These are phyloP conservation scores for Melanotaenia trifasciata DNA, from an alignment of 2,797 vertebrate species.

Conservation along the genomic window DNA sequence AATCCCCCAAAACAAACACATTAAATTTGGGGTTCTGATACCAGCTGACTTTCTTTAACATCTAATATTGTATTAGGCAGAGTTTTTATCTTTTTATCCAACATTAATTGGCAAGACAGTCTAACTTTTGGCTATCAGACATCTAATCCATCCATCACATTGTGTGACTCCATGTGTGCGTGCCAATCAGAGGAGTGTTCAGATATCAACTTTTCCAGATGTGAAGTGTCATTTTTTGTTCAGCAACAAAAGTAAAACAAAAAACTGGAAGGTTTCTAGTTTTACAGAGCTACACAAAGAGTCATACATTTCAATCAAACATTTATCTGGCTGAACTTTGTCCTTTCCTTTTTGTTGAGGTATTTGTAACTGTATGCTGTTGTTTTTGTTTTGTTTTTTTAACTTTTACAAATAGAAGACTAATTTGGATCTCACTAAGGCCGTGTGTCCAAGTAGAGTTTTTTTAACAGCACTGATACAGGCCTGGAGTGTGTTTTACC, in stretches of 20 bases:
- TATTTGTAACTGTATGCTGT: background rate
- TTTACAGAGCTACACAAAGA: background rate
- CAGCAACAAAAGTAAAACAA: background rate
- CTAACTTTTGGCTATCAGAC: background rate
- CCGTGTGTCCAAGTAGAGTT: background rate
- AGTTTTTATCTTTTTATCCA: background rate
- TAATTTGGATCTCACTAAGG: background rate
- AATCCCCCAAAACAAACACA: background rate
- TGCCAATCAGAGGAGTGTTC: background rate
- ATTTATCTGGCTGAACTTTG: background rate
- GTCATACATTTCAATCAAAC: background rate
- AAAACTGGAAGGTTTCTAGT: background rate
- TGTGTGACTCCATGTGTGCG: background rate
- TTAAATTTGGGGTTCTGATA: background rate
- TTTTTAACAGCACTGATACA: background rate
- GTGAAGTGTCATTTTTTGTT: slow-evolving; percentile 10
- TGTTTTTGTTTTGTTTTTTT: no score
- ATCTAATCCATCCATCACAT: slow-evolving; percentile 8
- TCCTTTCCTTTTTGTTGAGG: accelerated
- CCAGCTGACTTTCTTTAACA: background rate
- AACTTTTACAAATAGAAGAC: background rate
- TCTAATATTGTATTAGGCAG: background rate
- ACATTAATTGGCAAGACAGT: background rate
- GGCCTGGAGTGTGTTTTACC: background rate
- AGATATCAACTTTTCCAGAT: background rate